phyloP scores from a whole-genome alignment of 2,888 invertebrate species.

The Flexamia atlantica region DNA sequence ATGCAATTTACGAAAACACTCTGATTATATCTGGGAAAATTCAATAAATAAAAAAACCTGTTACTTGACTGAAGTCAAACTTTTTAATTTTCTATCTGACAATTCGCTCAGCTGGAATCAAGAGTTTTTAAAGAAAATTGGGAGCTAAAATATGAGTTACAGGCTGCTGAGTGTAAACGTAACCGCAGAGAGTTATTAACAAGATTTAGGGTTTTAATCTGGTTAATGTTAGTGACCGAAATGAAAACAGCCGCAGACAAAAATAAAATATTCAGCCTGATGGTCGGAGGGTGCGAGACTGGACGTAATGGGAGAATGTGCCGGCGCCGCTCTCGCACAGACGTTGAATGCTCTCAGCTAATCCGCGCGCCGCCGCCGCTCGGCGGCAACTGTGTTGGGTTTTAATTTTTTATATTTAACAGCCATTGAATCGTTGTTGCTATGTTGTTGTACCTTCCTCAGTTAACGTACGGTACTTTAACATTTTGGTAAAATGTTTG shows the following conservation, averaged over 20 bases:
- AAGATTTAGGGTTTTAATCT: constrained; percentile 41
- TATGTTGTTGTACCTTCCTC: too few species aligned
- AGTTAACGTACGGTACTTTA: too few species aligned
- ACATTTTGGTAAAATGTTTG: too few species aligned
- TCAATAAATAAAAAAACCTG: too few species aligned
- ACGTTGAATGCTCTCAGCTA: not conserved
- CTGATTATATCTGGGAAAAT: too few species aligned
- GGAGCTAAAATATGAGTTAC: not conserved
- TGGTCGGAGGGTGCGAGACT: constrained; percentile 11
- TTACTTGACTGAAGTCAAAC: too few species aligned
- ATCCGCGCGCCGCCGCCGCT: not conserved
- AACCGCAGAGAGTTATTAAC: constrained; percentile 22
- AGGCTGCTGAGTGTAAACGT: not conserved
- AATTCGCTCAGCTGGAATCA: too few species aligned
- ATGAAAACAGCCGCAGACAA: constrained; percentile 38
- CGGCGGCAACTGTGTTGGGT: not conserved
- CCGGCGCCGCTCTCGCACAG: not conserved
- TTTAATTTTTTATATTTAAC: not conserved
- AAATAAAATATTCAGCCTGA: constrained; percentile 31
- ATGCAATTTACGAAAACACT: too few species aligned
- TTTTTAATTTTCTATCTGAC: too few species aligned
- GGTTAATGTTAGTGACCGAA: constrained; percentile 17
- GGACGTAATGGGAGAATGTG: constrained; percentile 20
- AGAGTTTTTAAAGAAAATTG: too few species aligned
- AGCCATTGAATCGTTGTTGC: too few species aligned